Conservation (phyloP, 2,888 invertebrate species). For the Hirtodrosophila cameraria region DNA sequence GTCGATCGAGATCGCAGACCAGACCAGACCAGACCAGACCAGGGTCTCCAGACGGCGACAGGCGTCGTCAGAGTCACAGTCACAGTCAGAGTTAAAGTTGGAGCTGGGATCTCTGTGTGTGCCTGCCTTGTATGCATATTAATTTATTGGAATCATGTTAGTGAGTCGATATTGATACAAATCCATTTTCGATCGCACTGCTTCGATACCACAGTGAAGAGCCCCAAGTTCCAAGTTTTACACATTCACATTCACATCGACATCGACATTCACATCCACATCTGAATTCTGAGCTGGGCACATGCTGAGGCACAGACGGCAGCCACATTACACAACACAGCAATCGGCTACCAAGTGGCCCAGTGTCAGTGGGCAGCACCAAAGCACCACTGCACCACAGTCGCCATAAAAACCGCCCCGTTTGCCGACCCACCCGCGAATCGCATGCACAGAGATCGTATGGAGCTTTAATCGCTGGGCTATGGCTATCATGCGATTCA, state of each 20-base stretch:
- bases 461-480: constrained; percentile 64
- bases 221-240: constrained; percentile 13
- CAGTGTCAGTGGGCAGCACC: constrained; percentile 35
- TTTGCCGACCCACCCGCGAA: constrained; percentile 35
- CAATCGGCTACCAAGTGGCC: constrained; percentile 39
- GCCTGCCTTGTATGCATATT: constrained; percentile 80
- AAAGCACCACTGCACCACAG: too few relatives aligned
- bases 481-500: constrained; percentile 65
- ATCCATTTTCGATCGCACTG: constrained; percentile 83
- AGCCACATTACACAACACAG: constrained; percentile 72
- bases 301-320: constrained; percentile 61
- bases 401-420: background rate
- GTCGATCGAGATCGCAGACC: constrained; percentile 73
- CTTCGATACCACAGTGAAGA: constrained; percentile 57
- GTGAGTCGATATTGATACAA: constrained; percentile 84
- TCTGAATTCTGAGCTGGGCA: constrained; percentile 37
- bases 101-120: constrained; percentile 20
- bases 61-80: constrained; percentile 41
- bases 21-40: too few relatives aligned
- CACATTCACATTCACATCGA: constrained; percentile 14
- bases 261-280: constrained; percentile 15
- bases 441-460: constrained; percentile 69
- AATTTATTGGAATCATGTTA: constrained; percentile 84
- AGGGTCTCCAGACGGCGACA: constrained; percentile 37
- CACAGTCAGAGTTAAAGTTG: constrained; percentile 40